Percentiles rank a stretch among this genome's conserved stretches.
Evolutionary conservation across 1,140 invertebrate species (phyloP).

Genomic region (Atta texana): DNA sequence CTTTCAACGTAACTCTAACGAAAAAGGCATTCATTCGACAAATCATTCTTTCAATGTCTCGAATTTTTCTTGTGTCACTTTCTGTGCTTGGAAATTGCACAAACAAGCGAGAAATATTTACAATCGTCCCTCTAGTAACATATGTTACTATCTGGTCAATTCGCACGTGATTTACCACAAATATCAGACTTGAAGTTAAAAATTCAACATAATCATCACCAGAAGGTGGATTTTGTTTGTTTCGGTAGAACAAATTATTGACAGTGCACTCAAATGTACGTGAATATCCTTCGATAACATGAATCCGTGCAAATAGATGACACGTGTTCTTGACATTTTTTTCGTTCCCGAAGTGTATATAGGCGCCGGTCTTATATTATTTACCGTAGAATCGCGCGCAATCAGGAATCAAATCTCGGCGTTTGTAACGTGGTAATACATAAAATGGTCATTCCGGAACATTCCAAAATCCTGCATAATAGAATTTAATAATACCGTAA

Average conservation of each 20-base stretch:
- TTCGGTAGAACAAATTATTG: constrained; percentile 72
- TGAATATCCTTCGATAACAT: constrained; percentile 72
- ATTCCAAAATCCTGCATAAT: neutral
- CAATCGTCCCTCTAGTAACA: constrained; percentile 8
- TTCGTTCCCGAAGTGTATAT: constrained; percentile 58
- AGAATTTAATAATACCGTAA: neutral
- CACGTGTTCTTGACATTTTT: constrained; percentile 72
- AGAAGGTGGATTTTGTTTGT: constrained; percentile 61
- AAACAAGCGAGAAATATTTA: constrained; percentile 29
- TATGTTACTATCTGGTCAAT: neutral
- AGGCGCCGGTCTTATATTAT: constrained; percentile 33
- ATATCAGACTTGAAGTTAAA: constrained; percentile 25
- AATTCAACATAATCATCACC: neutral
- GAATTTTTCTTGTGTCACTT: constrained; percentile 1
- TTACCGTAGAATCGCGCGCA: neutral
- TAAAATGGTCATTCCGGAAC: neutral
- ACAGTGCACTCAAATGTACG: constrained; percentile 71
- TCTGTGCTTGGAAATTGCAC: neutral
- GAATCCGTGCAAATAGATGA: constrained; percentile 76
- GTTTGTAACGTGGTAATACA: neutral
- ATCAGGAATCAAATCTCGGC: neutral
- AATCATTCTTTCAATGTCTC: neutral
- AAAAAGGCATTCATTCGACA: neutral
- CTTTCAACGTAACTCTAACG: neutral
- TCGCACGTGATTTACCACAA: constrained; percentile 27